phyloP scores from a whole-genome alignment of 2,797 vertebrate genomes.

The Notoglanidium macrostoma region DNA sequence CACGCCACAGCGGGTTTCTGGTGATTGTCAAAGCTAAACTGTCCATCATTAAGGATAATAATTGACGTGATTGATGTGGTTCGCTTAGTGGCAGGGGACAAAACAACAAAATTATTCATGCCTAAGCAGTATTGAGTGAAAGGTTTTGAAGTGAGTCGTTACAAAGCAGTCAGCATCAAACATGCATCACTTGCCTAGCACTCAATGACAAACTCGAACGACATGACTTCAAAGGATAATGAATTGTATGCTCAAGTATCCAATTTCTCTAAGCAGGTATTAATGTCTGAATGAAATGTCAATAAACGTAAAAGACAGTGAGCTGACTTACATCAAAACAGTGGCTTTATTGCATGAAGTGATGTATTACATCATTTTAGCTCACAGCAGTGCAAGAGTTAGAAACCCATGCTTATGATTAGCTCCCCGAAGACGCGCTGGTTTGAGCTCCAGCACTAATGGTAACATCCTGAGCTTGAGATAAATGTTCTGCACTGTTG shows the following conservation, averaged over 20 bases:
- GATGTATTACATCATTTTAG: constrained; percentile 25
- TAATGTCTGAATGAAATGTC: constrained; percentile 20
- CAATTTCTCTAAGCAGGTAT: constrained; percentile 24
- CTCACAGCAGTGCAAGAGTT: neutral
- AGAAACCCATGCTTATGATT: neutral
- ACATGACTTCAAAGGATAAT: constrained; percentile 56
- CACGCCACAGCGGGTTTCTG: neutral
- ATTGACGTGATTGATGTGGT: constrained; percentile 15
- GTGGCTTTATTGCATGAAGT: constrained; percentile 15
- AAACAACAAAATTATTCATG: constrained; percentile 18
- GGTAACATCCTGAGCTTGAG: neutral
- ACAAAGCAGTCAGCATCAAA: constrained; percentile 30
- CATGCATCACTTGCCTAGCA: constrained; percentile 25
- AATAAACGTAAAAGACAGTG: constrained; percentile 28
- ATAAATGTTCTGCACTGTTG: neutral
- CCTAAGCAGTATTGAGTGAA: neutral
- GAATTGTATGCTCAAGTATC: constrained; percentile 33
- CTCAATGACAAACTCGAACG: constrained; percentile 46
- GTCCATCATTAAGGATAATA: constrained; percentile 24
- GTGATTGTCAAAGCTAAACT: constrained; percentile 4
- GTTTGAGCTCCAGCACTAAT: neutral
- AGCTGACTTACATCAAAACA: constrained; percentile 8
- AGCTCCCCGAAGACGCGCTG: neutral
- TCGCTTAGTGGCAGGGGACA: neutral
- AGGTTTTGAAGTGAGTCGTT: constrained; percentile 24